These are phyloP conservation scores for Platycnemis pennipes DNA, from an alignment of 2,888 invertebrate species.

Conservation along the genomic window DNA sequence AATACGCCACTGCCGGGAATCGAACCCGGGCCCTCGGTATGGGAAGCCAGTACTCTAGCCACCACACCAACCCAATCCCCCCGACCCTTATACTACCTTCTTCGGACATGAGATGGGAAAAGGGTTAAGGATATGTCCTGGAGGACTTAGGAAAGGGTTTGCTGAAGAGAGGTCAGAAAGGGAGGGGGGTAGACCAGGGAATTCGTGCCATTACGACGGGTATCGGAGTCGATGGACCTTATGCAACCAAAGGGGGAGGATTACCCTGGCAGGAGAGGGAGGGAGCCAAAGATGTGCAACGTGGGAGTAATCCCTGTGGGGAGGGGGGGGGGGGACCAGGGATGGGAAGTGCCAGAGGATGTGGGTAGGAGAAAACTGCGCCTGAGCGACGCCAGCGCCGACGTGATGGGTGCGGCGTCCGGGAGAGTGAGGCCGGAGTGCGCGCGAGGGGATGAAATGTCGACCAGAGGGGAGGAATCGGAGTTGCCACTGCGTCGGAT, in stretches of 20 bases:
- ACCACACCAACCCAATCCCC: too few species aligned
- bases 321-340: neutral
- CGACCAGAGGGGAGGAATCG: neutral
- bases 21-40: too few species aligned
- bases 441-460: neutral
- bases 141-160: neutral
- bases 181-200: neutral
- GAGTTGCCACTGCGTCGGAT: neutral
- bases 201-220: neutral
- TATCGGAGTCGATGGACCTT: constrained; percentile 34
- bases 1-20: too few species aligned
- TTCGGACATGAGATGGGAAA: neutral
- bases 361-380: constrained; percentile 1
- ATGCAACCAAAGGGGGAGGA: neutral
- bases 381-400: neutral
- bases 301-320: neutral
- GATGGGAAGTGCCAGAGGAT: neutral
- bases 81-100: neutral
- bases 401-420: neutral
- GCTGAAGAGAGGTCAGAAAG: neutral
- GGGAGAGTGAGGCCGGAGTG: neutral
- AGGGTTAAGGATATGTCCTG: neutral
- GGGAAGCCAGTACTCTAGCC: too few species aligned
- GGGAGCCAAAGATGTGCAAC: neutral
- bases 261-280: neutral